Base-by-base conservation (phyloP, 1,140 invertebrate genomes). In the Drosophila punjabiensis region DNA sequence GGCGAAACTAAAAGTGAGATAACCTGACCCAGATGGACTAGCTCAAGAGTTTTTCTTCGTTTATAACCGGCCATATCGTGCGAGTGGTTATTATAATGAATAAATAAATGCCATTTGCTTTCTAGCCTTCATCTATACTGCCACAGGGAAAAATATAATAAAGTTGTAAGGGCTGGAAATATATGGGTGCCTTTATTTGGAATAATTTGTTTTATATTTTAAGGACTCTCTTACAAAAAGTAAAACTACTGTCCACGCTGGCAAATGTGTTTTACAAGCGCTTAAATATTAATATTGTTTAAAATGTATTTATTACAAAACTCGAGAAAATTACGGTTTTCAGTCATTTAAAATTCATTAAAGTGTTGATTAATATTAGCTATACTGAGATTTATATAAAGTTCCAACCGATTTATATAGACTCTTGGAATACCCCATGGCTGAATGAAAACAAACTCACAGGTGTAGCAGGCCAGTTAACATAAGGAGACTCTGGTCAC, bases 21-120 rank as follows among this genome's bases (percentile, higher is more conserved):
- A 74, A 53, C 35, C 56, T 62, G 73, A 63, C 48, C 48, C 71
- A 81, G 67, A 62, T 73, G 41, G 43, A 32, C 52, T 35, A 45
- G 39, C 62, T 53, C 4, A 41, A 41, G 20, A 45, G 48, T 28
- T 47, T 59, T 47, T 60, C 18, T 28, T 39, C 30, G n/a, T 76
- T 76, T 70, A 56, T 33, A 61, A 53, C 30, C 37, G 18, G 28
- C 8, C 20, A 20, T 48, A 33, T 20, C 28, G 52, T 41, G 35
- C 50, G 14, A 33, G 28, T 24, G 39, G 18, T 66, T 65, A 16
- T 41, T 28, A 20, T 20, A 59, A 28, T 63, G 20, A 63, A 63
- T 58, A 63, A 58, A 63, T 63, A 63, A 56, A 56, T 56, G 35
- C 20, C 14, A 53, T 18, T 20, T 13, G 48, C 6, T 5, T 24